phyloP scores from a whole-genome alignment of 2,113 vertebrate species.

The Microtus montanus region DNA sequence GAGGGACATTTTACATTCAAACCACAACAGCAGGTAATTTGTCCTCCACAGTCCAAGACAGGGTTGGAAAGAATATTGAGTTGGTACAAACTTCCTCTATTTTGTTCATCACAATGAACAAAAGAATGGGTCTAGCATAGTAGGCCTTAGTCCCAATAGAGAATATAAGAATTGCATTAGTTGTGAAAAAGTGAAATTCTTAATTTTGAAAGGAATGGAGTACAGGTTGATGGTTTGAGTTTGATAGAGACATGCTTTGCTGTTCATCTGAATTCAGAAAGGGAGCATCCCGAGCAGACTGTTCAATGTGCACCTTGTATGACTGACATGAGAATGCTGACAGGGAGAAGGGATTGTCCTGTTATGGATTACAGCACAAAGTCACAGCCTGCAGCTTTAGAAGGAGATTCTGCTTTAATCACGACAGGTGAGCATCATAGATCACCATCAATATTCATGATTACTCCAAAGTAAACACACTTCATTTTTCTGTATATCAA shows the following conservation, averaged over 20 bases:
- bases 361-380: conserved; percentile 63
- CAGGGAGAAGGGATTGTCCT: conserved; percentile 54
- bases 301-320: not conserved
- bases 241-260: not conserved
- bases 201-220: not conserved
- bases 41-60: not conserved
- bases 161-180: not conserved
- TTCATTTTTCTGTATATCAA: conserved; percentile 63
- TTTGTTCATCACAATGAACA: not conserved
- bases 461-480: conserved; percentile 60
- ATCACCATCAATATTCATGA: conserved; percentile 73
- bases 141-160: not conserved
- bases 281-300: not conserved
- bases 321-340: not conserved
- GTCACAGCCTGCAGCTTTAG: conserved; percentile 63
- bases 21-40: not conserved
- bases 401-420: not conserved
- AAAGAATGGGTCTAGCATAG: not conserved
- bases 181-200: conserved; percentile 13
- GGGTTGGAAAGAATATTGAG: not conserved
- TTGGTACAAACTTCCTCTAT: not conserved
- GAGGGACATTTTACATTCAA: not conserved
- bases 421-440: conserved; percentile 55
- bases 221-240: not conserved
- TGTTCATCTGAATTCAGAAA: not conserved